Evolutionary conservation across 2,113 vertebrate species (phyloP).

Genomic region (Meles meles): DNA sequence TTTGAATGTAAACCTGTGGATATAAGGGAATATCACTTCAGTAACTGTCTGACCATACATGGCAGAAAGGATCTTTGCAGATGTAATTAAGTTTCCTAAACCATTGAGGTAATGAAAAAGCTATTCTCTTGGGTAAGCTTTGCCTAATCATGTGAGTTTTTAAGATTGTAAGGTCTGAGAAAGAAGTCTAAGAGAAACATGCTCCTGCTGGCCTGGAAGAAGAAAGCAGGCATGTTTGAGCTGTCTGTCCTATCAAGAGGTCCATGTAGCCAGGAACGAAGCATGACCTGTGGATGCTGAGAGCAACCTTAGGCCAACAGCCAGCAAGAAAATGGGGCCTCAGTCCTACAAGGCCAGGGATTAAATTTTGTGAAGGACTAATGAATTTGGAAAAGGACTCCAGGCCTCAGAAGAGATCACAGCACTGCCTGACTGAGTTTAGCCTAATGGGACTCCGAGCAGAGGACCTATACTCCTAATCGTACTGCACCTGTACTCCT

Average conservation of each 20-base stretch:
- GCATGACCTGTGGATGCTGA: neutral
- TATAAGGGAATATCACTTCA: neutral
- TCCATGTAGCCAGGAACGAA: neutral
- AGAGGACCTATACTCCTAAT: accelerated
- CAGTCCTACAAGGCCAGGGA: neutral
- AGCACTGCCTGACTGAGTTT: accelerated
- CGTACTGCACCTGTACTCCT: no score
- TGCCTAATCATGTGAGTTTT: neutral
- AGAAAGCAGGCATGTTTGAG: neutral
- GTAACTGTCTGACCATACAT: no score
- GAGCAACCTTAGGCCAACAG: neutral
- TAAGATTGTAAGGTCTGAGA: neutral
- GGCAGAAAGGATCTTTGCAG: neutral
- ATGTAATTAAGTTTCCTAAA: neutral
- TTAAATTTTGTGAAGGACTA: neutral
- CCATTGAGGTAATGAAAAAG: neutral
- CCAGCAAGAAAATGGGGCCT: neutral
- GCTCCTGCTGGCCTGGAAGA: neutral
- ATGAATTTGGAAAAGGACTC: neutral
- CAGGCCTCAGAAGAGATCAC: accelerated
- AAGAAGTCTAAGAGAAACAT: neutral
- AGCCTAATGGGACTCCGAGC: neutral
- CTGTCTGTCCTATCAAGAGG: neutral
- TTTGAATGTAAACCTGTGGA: neutral
- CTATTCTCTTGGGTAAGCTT: neutral